Percentiles rank a stretch among this genome's conserved stretches.
phyloP scores from a whole-genome alignment of 2,797 vertebrate genomes.

The Myotis vivesi region DNA sequence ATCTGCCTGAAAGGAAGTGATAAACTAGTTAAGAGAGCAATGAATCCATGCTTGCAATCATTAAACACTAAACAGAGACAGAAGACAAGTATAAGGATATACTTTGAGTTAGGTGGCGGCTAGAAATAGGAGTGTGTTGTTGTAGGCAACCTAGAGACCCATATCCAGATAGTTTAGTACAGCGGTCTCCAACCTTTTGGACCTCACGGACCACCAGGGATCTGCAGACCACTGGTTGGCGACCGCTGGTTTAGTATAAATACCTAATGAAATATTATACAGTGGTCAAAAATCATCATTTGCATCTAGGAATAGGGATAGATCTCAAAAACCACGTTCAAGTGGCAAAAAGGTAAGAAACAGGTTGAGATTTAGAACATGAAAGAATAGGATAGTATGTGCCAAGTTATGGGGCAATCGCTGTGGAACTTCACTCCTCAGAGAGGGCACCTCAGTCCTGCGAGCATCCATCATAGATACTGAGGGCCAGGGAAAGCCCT shows the following conservation, averaged over 20 bases:
- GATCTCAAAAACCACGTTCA: neutral
- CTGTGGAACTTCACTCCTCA: neutral
- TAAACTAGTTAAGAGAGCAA: conserved; percentile 42
- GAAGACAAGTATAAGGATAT: neutral
- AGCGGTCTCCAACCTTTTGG: too few relatives aligned
- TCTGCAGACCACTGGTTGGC: too few relatives aligned
- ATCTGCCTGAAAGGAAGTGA: neutral
- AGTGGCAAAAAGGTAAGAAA: neutral
- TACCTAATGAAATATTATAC: neutral
- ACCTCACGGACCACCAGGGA: too few relatives aligned
- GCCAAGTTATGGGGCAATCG: neutral
- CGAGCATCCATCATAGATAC: neutral
- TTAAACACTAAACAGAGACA: conserved; percentile 33
- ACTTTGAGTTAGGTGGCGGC: neutral
- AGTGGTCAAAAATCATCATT: neutral
- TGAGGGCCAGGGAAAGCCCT: rapidly evolving
- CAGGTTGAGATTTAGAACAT: neutral
- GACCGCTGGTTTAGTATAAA: neutral
- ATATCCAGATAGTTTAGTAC: neutral
- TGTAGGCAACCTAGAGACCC: neutral
- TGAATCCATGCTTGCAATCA: neutral
- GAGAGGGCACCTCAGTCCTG: neutral
- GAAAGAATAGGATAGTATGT: neutral
- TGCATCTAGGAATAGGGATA: neutral
- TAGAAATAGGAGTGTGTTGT: neutral